phyloP scores from a whole-genome alignment of 2,113 vertebrate genomes.

The Mustela lutreola region DNA sequence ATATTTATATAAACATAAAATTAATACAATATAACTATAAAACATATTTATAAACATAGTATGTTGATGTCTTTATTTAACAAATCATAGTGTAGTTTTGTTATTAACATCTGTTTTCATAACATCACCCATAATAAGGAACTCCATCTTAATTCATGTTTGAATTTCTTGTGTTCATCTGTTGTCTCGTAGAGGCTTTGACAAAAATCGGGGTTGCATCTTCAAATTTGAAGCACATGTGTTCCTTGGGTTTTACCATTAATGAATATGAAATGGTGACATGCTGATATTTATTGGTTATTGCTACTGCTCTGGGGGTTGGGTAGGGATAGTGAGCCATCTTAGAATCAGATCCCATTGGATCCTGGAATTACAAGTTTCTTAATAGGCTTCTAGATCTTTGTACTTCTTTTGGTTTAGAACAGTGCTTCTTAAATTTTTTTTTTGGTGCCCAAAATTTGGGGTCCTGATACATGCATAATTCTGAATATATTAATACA shows the following conservation, averaged over 20 bases:
- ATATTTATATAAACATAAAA: neutral
- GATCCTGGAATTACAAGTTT: neutral
- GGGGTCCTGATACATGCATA: neutral
- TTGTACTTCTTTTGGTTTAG: neutral
- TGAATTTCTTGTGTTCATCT: neutral
- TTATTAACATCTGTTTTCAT: neutral
- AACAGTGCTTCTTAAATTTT: neutral
- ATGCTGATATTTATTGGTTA: neutral
- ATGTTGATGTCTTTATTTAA: neutral
- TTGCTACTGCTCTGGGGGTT: neutral
- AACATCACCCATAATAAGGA: neutral
- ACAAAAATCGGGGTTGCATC: neutral
- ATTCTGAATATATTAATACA: neutral
- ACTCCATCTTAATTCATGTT: neutral
- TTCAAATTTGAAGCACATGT: neutral
- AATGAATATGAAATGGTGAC: neutral
- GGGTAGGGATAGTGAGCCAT: neutral
- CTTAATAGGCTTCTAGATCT: neutral
- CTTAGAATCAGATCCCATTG: slow-evolving; percentile 5
- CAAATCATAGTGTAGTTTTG: neutral
- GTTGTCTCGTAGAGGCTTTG: neutral
- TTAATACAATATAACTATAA: neutral
- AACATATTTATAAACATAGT: neutral
- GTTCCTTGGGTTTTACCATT: neutral
- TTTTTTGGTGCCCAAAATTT: neutral